phyloP scores from a whole-genome alignment of 2,113 vertebrate species.

The Campylomormyrus tamandua region DNA sequence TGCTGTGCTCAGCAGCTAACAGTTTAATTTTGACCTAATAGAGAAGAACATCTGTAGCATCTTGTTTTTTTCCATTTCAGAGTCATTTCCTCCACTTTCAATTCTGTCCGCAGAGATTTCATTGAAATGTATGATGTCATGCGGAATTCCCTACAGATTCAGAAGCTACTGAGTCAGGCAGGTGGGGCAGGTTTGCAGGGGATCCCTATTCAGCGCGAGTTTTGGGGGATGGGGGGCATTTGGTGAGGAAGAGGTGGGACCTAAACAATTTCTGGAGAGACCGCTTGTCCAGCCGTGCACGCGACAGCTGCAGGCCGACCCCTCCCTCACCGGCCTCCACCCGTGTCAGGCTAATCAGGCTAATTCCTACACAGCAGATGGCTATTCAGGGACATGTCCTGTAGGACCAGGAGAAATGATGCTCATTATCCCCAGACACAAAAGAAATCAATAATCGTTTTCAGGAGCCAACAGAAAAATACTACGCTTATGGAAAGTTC shows the following conservation, averaged over 20 bases:
- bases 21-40: neutral
- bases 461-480: neutral
- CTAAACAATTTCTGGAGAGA: neutral
- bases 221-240: neutral
- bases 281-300: neutral
- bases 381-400: neutral
- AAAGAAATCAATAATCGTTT: slow-evolving; percentile 44
- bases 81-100: neutral
- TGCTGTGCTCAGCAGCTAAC: neutral
- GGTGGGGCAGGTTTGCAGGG: neutral
- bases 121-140: neutral
- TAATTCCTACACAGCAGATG: slow-evolving; percentile 2
- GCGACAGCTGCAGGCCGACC: neutral
- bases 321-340: neutral
- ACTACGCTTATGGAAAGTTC: neutral
- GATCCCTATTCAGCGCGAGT: neutral
- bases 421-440: slow-evolving; percentile 31
- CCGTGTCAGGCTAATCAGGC: neutral
- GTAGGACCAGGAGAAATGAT: neutral
- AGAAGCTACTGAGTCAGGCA: neutral
- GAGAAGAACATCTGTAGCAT: neutral
- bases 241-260: neutral
- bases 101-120: neutral
- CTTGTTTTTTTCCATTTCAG: neutral
- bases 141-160: neutral